Conservation (phyloP, 2,888 invertebrate species). For the Raillietiella orientalis region DNA sequence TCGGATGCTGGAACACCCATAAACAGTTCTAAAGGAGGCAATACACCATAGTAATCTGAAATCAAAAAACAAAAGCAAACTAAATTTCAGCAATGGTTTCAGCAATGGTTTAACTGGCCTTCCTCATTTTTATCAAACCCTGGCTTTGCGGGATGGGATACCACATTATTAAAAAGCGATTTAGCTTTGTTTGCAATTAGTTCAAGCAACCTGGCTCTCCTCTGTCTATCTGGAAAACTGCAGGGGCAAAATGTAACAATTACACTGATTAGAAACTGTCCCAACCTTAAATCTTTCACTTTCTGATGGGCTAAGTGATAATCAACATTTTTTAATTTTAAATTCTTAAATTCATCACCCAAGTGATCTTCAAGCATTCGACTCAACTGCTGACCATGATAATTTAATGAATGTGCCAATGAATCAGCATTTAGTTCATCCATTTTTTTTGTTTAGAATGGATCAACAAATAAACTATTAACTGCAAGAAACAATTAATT, state of each 20-base stretch:
- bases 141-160: too few species aligned
- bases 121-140: too few species aligned
- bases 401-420: conserved; percentile 38
- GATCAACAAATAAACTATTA: too few species aligned
- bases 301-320: too few species aligned
- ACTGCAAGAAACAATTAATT: too few species aligned
- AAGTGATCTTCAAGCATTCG: conserved; percentile 60
- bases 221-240: conserved; percentile 26
- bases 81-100: too few species aligned
- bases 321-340: too few species aligned
- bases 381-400: conserved; percentile 55
- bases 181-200: conserved; percentile 57
- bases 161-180: conserved; percentile 26
- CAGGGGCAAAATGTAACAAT: conserved; percentile 2
- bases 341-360: too few species aligned
- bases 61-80: conserved; percentile 8
- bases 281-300: too few species aligned
- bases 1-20: conserved; percentile 42
- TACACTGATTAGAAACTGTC: too few species aligned
- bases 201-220: conserved; percentile 47
- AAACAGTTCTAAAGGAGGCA: conserved; percentile 62
- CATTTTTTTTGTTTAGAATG: too few species aligned
- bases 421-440: conserved; percentile 21
- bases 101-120: too few species aligned
- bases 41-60: conserved; percentile 37